Base-by-base conservation (phyloP, 2,113 vertebrate species). In the Sterna hirundo region DNA sequence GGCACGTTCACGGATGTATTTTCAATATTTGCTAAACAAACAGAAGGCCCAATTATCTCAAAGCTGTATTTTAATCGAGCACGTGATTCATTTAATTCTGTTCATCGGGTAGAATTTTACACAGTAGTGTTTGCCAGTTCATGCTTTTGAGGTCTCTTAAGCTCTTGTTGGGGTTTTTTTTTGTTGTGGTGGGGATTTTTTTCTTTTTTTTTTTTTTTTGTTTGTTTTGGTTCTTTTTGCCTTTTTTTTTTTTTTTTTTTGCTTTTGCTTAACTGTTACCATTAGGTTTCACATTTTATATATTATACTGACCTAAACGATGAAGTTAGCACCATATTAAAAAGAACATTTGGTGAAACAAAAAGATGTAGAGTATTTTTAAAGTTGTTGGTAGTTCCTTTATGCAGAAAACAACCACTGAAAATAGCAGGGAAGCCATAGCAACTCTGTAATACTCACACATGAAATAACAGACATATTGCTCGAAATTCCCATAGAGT, bases 261-360 rank as follows among this genome's bases (percentile, higher is more conserved):
- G n/a, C 62, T 13, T 11, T 91, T 96, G 69, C 87, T 88, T 96
- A 95, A 95, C 58, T 75, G 85, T 97, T 93, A 97, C 84, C 84
- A 85, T 93, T 90, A 89, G 79, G 74, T 96, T 98, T 98, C 98
- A 98, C 98, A 98, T 98, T 98, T 97, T 96, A 86, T 96, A 96
- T 61, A 83, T 88, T 97, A 95, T 97, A 98, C 97, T 97, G 98
- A 98, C 97, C 97, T 97, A 98, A 98, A 96, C 77, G 51, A 95
- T 91, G 86, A 97, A 98, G 94, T 96, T 98, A 98, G 98, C 98
- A 98, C 98, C 98, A 98, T 97, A 64, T 96, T 95, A 92, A 94
- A 95, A 94, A 91, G 91, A 46, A 7, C 49, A 92, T 86, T 97
- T 84, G 83, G 95, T 96, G 93, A 97, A 95, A 97, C 52, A 94